Percentiles rank a stretch among this genome's conserved stretches.
Conservation (phyloP, 2,888 invertebrate genomes). For the Caenorhabditis sp. region DNA sequence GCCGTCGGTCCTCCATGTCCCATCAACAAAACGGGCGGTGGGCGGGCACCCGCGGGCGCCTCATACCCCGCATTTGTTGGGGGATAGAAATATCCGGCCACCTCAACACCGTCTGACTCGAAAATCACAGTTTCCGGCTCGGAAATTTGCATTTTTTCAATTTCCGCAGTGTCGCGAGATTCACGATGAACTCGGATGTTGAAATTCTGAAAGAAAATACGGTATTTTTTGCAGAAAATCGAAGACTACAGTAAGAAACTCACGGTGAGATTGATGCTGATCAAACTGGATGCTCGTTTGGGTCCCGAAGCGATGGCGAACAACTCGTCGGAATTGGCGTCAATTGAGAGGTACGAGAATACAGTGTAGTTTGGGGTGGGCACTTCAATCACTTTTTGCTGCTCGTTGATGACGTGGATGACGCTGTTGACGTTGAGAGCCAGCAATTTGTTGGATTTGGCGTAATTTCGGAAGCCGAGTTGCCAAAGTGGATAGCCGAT, state of each 20-base stretch:
- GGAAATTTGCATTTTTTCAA: constrained; percentile 69
- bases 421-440: constrained; percentile 29
- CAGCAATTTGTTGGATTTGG: constrained; percentile 19
- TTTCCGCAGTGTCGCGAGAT: constrained; percentile 32
- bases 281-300: constrained; percentile 65
- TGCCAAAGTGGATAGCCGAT: constrained; percentile 59
- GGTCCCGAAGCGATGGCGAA: constrained; percentile 71
- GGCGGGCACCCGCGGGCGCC: constrained; percentile 65
- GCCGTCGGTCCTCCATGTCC: constrained; percentile 74
- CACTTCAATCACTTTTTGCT: constrained; percentile 4
- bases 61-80: constrained; percentile 71
- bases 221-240: too few relatives aligned
- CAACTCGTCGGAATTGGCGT: constrained; percentile 60
- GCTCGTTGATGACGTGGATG: constrained; percentile 3
- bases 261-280: constrained; percentile 60
- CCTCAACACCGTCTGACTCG: constrained; percentile 43
- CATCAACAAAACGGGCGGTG: constrained; percentile 73
- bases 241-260: background rate
- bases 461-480: constrained; percentile 47
- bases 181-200: constrained; percentile 21
- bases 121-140: constrained; percentile 71
- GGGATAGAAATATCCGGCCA: constrained; percentile 67
- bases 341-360: constrained; percentile 38
- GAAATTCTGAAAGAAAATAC: constrained; percentile 10
- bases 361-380: constrained; percentile 47